Conservation (phyloP, 2,888 invertebrate species). For the Drosophila neutralis region DNA sequence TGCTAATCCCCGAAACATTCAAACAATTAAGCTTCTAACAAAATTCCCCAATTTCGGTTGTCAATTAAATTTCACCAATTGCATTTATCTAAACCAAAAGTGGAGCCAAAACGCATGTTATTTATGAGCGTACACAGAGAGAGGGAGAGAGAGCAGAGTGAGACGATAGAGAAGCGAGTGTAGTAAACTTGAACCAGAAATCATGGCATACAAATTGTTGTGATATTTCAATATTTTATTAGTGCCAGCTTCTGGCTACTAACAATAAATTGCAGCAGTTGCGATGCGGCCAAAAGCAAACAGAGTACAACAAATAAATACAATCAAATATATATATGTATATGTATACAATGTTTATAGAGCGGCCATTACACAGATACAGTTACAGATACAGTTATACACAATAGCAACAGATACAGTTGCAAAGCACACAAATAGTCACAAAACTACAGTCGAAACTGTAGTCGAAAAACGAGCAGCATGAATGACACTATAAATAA, state of each 20-base stretch:
- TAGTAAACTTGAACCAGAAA: constrained; percentile 46
- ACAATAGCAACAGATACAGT: constrained; percentile 25
- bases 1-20: constrained; percentile 33
- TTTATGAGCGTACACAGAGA: constrained; percentile 19
- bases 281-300: constrained; percentile 38
- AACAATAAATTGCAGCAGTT: constrained; percentile 74
- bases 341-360: constrained; percentile 16
- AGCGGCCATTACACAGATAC: constrained; percentile 49
- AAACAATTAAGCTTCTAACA: constrained; percentile 37
- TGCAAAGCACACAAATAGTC: constrained; percentile 15
- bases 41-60: constrained; percentile 51
- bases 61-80: constrained; percentile 58
- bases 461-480: constrained; percentile 29
- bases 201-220: constrained; percentile 44
- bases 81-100: constrained; percentile 47
- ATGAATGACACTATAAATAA: constrained; percentile 74
- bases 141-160: neutral
- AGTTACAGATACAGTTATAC: constrained; percentile 3
- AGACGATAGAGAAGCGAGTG: neutral
- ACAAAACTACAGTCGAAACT: constrained; percentile 20
- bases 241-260: constrained; percentile 41
- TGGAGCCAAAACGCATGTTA: constrained; percentile 50
- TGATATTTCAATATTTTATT: constrained; percentile 76
- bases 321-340: constrained; percentile 36
- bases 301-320: constrained; percentile 59